These are phyloP conservation scores for Urocyon cinereoargenteus DNA, from an alignment of 2,797 vertebrate genomes.

Conservation along the genomic window DNA sequence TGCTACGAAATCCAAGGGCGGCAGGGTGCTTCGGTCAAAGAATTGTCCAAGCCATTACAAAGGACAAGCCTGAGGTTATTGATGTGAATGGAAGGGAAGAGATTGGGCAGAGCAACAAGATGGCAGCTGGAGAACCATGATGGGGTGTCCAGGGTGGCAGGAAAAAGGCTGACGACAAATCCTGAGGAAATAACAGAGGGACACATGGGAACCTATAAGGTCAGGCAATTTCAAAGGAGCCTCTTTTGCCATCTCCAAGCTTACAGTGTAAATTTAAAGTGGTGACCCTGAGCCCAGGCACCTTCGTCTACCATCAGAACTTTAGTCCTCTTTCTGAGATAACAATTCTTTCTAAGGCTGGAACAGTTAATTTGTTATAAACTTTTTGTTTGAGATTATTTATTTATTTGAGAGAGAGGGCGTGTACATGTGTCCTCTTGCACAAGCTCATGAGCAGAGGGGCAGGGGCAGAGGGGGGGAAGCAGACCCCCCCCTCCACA, in stretches of 20 bases:
- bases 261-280: background rate
- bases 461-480: background rate
- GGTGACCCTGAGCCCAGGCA: background rate
- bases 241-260: background rate
- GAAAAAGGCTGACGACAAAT: background rate
- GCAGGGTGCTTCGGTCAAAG: background rate
- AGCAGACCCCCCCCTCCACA: background rate
- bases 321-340: background rate
- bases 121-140: background rate
- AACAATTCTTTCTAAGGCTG: background rate
- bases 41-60: background rate
- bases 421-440: too few species aligned
- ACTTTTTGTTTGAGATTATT: background rate
- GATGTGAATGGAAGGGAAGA: background rate
- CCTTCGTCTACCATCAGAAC: background rate
- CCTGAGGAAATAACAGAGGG: constrained; percentile 2
- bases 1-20: constrained; percentile 41
- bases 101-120: background rate
- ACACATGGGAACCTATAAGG: background rate
- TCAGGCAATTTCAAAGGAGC: background rate
- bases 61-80: background rate
- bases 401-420: too few species aligned
- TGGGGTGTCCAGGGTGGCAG: background rate
- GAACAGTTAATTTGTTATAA: background rate
- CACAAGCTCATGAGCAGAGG: too few species aligned